phyloP scores from a whole-genome alignment of 2,797 vertebrate genomes.

The Gymnothorax javanicus region DNA sequence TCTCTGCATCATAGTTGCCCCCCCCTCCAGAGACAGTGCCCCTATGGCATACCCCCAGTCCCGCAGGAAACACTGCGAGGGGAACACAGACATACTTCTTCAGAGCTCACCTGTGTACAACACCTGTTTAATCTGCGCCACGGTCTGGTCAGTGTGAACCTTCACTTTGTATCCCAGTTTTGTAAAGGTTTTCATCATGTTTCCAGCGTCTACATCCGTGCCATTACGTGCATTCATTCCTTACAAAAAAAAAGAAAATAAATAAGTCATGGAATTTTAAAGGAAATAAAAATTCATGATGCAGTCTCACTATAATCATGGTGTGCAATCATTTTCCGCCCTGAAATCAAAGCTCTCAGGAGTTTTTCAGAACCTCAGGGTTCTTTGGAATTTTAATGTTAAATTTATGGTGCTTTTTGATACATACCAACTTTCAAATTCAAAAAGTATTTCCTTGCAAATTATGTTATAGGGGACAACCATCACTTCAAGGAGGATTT shows the following conservation, averaged over 20 bases:
- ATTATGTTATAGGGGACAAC: neutral
- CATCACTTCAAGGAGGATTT: neutral
- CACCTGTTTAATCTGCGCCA: slow-evolving; percentile 61
- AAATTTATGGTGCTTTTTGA: neutral
- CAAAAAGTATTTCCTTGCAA: neutral
- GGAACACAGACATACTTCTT: no score
- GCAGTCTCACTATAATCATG: neutral
- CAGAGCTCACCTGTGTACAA: slow-evolving; percentile 61
- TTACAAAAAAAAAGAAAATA: slow-evolving; percentile 38
- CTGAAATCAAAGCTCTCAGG: no score
- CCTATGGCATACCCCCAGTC: no score
- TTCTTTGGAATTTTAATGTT: neutral
- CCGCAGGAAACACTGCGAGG: no score
- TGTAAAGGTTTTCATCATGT: slow-evolving; percentile 64
- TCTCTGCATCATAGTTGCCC: no score
- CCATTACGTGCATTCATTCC: slow-evolving; percentile 79
- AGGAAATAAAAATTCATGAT: neutral
- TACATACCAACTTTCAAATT: neutral
- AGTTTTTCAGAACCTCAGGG: neutral
- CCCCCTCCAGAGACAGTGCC: no score
- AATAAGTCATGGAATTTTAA: neutral
- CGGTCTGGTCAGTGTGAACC: slow-evolving; percentile 73
- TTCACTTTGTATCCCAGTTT: slow-evolving; percentile 73
- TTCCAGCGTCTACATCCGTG: slow-evolving; percentile 75
- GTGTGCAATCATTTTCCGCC: neutral